Conservation (phyloP, 2,797 vertebrate species). For the Coluber constrictor region DNA sequence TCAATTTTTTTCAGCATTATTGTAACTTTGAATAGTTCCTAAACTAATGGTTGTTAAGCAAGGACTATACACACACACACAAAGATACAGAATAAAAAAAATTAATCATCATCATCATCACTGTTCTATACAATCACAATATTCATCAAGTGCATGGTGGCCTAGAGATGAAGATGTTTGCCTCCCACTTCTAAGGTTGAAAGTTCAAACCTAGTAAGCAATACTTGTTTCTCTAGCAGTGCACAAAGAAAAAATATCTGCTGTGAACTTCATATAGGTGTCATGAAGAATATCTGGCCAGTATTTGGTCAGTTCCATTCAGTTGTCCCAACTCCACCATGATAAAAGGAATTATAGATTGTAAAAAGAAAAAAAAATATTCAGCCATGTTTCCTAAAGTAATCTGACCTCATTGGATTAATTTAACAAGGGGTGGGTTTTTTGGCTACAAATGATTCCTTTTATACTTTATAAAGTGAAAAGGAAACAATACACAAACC, state of each 20-base stretch:
- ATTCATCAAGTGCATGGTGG: neutral
- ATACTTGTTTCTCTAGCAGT: no score
- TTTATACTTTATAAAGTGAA: conserved; percentile 4
- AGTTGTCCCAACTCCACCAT: neutral
- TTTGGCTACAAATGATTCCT: neutral
- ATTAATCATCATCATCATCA: neutral
- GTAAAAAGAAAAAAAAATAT: neutral
- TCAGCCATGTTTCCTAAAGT: neutral
- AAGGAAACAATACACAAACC: neutral
- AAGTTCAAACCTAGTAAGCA: no score
- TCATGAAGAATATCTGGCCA: no score
- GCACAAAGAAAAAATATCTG: no score
- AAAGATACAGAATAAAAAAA: neutral
- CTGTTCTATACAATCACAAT: neutral
- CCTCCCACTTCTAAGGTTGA: no score
- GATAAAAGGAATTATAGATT: neutral
- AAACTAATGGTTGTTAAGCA: neutral
- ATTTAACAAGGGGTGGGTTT: neutral
- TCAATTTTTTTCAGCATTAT: neutral
- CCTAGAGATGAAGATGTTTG: neutral
- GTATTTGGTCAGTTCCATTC: neutral
- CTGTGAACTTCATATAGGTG: no score
- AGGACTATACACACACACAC: neutral
- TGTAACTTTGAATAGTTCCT: neutral
- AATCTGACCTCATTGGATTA: neutral